A percentile compares a stretch with the other conserved stretches of the same genome.
Evolutionary conservation across 2,797 vertebrate species (phyloP).

Genomic region (Ficedula albicollis): DNA sequence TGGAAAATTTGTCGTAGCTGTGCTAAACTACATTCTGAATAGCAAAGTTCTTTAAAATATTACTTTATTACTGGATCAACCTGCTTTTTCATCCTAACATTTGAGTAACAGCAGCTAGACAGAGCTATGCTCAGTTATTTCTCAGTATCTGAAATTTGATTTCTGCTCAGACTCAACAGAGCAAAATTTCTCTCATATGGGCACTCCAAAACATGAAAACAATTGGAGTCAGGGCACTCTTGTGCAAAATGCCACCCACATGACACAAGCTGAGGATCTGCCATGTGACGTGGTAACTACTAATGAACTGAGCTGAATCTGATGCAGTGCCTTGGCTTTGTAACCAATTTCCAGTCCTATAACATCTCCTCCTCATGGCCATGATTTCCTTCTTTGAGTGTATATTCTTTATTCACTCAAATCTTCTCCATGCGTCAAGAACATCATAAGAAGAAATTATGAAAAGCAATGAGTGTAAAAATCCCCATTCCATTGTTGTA

Average conservation of each 20-base stretch:
- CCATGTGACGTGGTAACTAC: neutral
- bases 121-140: neutral
- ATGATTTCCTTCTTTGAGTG: constrained; percentile 18
- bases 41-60: neutral
- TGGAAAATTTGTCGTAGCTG: neutral
- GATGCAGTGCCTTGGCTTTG: neutral
- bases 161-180: neutral
- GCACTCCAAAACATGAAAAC: neutral
- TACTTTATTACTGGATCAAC: neutral
- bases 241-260: constrained; percentile 32
- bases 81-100: neutral
- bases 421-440: constrained; percentile 27
- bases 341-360: neutral
- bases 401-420: constrained; percentile 40
- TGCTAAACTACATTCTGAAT: neutral
- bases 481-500: constrained; percentile 17
- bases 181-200: neutral
- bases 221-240: neutral
- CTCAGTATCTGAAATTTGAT: neutral
- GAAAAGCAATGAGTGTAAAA: constrained; percentile 20
- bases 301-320: neutral
- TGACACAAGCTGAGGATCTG: neutral
- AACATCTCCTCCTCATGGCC: neutral
- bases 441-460: constrained; percentile 30
- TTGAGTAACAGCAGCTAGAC: neutral